phyloP scores from a whole-genome alignment of 2,888 invertebrate genomes.

The Troides oblongomaculatus region DNA sequence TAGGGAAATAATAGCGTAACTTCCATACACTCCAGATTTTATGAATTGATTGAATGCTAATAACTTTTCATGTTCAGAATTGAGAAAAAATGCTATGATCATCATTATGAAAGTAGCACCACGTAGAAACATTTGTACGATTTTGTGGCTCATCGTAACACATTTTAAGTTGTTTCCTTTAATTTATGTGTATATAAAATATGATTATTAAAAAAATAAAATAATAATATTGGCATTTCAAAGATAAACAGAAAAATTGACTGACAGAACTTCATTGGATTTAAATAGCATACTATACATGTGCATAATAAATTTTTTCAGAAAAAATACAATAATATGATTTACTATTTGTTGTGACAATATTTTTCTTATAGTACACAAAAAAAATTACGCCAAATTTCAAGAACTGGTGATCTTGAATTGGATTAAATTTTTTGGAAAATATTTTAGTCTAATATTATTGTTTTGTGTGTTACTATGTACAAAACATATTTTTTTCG shows the following conservation, averaged over 20 bases:
- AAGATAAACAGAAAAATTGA: not conserved
- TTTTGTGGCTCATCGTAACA: constrained; percentile 41
- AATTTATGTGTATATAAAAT: not conserved
- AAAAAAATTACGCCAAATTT: no score
- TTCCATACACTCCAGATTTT: constrained; percentile 52
- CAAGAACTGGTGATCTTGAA: no score
- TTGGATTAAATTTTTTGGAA: no score
- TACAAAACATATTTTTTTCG: no score
- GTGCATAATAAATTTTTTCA: no score
- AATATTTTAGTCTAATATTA: no score
- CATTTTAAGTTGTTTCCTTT: constrained; percentile 12
- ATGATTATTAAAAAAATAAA: not conserved
- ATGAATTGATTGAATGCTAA: constrained; percentile 42
- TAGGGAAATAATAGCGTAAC: constrained; percentile 44
- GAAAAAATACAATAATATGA: no score
- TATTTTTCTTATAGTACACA: no score
- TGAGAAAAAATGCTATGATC: constrained; percentile 45
- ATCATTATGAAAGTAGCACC: constrained; percentile 45
- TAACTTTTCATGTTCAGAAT: constrained; percentile 46
- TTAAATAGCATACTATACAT: not conserved
- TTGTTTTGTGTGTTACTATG: no score
- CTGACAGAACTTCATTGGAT: not conserved
- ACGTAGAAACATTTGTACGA: constrained; percentile 52
- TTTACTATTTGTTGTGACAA: no score
- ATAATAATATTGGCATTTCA: not conserved